Conservation (phyloP, 2,797 vertebrate genomes). For the Dryobates pubescens region DNA sequence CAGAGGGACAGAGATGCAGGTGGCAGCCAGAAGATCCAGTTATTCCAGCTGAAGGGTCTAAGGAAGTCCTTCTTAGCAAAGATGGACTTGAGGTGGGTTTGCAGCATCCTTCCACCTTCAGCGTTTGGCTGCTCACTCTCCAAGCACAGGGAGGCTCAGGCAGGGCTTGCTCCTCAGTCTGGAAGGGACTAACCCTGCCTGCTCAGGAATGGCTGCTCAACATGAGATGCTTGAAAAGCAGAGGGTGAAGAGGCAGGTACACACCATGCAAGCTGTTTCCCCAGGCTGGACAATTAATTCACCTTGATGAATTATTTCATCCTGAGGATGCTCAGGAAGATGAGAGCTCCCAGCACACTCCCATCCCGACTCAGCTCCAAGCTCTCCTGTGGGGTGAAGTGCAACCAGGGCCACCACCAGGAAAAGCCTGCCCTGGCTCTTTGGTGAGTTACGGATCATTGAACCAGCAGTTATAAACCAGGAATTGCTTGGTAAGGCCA, state of each 20-base stretch:
- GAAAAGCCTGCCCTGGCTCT: neutral
- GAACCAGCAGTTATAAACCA: neutral
- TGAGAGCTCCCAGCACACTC: accelerated
- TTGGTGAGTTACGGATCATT: accelerated
- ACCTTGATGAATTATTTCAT: neutral
- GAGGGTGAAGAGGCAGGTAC: neutral
- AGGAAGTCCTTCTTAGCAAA: neutral
- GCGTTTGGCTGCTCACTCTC: accelerated
- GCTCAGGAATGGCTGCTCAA: neutral
- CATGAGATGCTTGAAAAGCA: neutral
- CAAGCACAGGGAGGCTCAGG: neutral
- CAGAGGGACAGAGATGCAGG: neutral
- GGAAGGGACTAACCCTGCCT: neutral
- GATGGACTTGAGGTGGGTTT: neutral
- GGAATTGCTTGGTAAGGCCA: neutral
- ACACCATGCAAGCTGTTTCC: accelerated
- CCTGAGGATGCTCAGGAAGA: neutral
- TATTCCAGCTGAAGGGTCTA: neutral
- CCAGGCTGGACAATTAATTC: neutral
- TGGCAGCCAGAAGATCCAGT: neutral
- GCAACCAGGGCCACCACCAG: neutral
- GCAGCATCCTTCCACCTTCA: neutral
- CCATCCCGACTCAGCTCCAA: neutral
- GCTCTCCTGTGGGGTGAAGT: neutral
- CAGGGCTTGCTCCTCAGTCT: neutral